Conservation (phyloP, 2,888 invertebrate genomes). For the Hemithea aestivaria region DNA sequence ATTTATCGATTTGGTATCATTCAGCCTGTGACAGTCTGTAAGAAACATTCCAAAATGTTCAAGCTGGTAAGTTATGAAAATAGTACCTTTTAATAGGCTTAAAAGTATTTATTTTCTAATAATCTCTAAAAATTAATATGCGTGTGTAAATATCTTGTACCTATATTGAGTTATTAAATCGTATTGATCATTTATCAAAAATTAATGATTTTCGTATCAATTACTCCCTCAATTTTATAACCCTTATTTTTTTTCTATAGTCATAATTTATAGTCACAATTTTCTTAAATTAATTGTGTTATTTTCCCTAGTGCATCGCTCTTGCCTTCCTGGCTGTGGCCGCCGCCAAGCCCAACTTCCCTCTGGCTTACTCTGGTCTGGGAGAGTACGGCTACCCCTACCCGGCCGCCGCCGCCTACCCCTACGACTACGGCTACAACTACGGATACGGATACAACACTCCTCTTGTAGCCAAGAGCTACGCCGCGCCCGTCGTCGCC, state of each 20-base stretch:
- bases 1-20: slow-evolving; percentile 14
- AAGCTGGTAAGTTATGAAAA: slow-evolving; percentile 33
- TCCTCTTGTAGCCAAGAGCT: neutral
- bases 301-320: slow-evolving; percentile 36
- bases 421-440: no score
- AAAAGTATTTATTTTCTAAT: no score
- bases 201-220: no score
- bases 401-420: neutral
- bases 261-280: no score
- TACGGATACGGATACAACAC: neutral
- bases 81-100: no score
- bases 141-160: no score
- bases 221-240: no score
- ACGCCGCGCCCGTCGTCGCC: neutral
- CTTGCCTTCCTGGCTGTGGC: slow-evolving; percentile 48
- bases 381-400: slow-evolving; percentile 3
- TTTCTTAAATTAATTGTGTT: no score
- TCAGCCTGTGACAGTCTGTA: slow-evolving; percentile 21
- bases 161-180: no score
- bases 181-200: no score
- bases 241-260: no score
- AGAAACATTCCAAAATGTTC: slow-evolving; percentile 34
- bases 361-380: neutral
- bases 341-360: slow-evolving; percentile 46
- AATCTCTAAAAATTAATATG: no score